A percentile compares a stretch with the other conserved stretches of the same genome.
Evolutionary conservation across 37 sponge, comb jelly and placozoan species (phyloP).

Genomic region (Tethya wilhelma): DNA sequence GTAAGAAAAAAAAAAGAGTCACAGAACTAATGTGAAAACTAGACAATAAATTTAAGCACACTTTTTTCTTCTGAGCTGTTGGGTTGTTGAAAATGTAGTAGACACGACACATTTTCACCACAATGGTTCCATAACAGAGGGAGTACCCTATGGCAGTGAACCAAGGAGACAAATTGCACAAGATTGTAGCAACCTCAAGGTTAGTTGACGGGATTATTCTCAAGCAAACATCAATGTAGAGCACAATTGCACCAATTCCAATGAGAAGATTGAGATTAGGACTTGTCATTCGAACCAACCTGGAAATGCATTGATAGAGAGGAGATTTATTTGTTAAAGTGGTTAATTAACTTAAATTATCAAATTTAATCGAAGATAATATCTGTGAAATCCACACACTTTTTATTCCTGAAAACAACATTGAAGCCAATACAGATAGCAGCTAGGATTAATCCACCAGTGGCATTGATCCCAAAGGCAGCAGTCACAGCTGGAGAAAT

Average conservation of each 20-base stretch:
- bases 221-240: conserved; percentile 33
- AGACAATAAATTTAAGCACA: too few relatives aligned
- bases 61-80: conserved; percentile 20
- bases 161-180: conserved; percentile 50
- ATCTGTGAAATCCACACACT: conserved; percentile 15
- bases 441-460: conserved; percentile 43
- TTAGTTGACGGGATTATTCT: conserved; percentile 4
- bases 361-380: too few relatives aligned
- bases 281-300: conserved; percentile 40
- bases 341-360: too few relatives aligned
- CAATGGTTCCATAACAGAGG: conserved; percentile 55
- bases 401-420: conserved; percentile 42
- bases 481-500: conserved; percentile 12
- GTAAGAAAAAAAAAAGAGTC: too few relatives aligned
- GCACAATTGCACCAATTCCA: conserved; percentile 38
- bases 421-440: conserved; percentile 40
- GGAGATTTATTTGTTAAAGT: too few relatives aligned
- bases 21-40: too few relatives aligned
- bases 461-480: conserved; percentile 13
- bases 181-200: not conserved
- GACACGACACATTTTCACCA: conserved; percentile 56
- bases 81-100: conserved; percentile 59
- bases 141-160: conserved; percentile 55
- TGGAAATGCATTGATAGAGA: too few relatives aligned
- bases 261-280: conserved; percentile 56